Evolutionary conservation across 2,113 vertebrate genomes (phyloP), one percentile per base, ranked within the genome.

Genomic region (Pipra filicauda): DNA sequence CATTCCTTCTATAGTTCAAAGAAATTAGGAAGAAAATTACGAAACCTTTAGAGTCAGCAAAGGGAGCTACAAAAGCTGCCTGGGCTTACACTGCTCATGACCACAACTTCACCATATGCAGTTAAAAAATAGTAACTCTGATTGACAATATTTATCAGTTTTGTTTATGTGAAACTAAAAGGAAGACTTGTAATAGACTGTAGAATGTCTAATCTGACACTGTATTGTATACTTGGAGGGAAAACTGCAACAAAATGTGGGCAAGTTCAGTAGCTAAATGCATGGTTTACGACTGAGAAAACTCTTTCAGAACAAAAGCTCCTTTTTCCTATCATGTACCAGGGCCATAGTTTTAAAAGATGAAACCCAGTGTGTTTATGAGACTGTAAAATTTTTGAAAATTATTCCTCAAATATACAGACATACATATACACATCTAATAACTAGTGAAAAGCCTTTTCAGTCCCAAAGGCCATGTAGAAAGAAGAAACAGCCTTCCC

Each of bases 121-220:
- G 80, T 88, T 95, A 91, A 95, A 95, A 96, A 96, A 92, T 89
- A 94, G 77, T 62, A 85, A 88, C 73, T 66, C 66, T 96, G 91
- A 95, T 85, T 94, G 94, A 95, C 95, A 95, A 85, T 94, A 97
- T 97, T 96, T 96, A 97, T 96, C 90, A 89, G 70, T 90, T 93
- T 88, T 96, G 94, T 94, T 96, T 96, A 95, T 81, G 78, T 91
- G 84, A 92, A 96, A 89, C 88, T 94, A 95, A 94, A 97, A 92
- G 84, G 81, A 96, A 93, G 89, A 89, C 83, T 91, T 96, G 91
- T 58, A 93, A 95, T 96, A 93, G 88, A 48, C 85, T 97, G 94
- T 79, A 95, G 92, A 97, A 95, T 95, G 96, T 97, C 93, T 95
- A 95, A 95, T 95, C 86, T 97, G 95, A 96, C 90, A 95, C 82